Evolutionary conservation across 2,797 vertebrate species (phyloP).

Genomic region (Cuniculus paca): DNA sequence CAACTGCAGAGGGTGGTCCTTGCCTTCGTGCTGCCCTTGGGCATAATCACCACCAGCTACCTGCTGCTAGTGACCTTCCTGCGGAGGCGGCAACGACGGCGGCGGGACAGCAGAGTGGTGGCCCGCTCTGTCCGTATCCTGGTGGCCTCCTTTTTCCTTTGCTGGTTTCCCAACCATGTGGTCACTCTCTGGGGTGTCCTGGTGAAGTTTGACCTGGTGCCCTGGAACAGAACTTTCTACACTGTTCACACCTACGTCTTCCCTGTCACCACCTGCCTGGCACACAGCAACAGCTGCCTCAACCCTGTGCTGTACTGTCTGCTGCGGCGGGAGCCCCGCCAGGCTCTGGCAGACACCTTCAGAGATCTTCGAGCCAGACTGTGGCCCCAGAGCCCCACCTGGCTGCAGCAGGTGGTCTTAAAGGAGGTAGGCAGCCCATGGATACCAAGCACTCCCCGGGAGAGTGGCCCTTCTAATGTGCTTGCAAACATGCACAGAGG

Average conservation of each 20-base stretch:
- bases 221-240: conserved; percentile 88
- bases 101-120: conserved; percentile 84
- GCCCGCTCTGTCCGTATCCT: conserved; percentile 89
- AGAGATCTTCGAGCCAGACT: conserved; percentile 81
- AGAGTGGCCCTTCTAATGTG: neutral
- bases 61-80: conserved; percentile 90
- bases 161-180: conserved; percentile 93
- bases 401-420: conserved; percentile 64
- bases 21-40: conserved; percentile 90
- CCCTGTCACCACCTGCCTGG: conserved; percentile 91
- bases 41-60: conserved; percentile 89
- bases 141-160: conserved; percentile 90
- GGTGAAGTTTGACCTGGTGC: conserved; percentile 89
- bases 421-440: neutral
- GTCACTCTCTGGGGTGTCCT: conserved; percentile 90
- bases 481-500: neutral
- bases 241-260: conserved; percentile 89
- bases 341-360: conserved; percentile 85
- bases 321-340: conserved; percentile 87
- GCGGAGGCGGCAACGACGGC: conserved; percentile 79
- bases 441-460: neutral
- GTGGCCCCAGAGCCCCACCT: conserved; percentile 67
- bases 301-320: conserved; percentile 93
- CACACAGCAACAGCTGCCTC: conserved; percentile 92
- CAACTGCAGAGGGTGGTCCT: conserved; percentile 91